phyloP scores from a whole-genome alignment of 2,797 vertebrate genomes.

The Ptychobarbus kaznakovi region DNA sequence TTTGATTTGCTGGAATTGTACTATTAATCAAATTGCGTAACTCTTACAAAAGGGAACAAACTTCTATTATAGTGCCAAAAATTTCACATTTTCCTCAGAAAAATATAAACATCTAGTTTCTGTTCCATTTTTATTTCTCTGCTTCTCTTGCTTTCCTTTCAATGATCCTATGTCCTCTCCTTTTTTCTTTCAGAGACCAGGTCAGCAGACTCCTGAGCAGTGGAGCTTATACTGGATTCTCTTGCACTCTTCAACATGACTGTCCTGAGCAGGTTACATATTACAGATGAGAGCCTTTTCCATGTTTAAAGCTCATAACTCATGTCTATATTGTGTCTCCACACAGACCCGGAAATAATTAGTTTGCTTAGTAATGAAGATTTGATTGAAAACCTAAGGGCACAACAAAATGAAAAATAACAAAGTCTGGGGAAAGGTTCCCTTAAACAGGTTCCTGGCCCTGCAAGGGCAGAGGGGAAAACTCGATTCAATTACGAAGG shows the following conservation, averaged over 20 bases:
- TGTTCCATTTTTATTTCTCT: neutral
- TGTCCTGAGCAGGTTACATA: slow-evolving; percentile 76
- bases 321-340: slow-evolving; percentile 83
- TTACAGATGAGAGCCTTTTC: slow-evolving; percentile 75
- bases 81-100: neutral
- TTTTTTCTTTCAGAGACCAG: neutral
- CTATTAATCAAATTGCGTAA: too few species aligned
- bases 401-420: slow-evolving; percentile 85
- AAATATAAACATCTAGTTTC: neutral
- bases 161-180: neutral
- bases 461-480: slow-evolving; percentile 51
- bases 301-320: slow-evolving; percentile 80
- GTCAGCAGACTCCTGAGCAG: slow-evolving; percentile 5
- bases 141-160: neutral
- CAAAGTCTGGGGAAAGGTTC: slow-evolving; percentile 72
- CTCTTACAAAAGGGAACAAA: neutral
- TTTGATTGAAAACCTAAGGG: slow-evolving; percentile 81
- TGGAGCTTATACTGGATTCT: slow-evolving; percentile 17
- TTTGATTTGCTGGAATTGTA: neutral
- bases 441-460: slow-evolving; percentile 76
- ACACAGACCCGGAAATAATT: slow-evolving; percentile 78
- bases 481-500: slow-evolving; percentile 70
- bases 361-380: slow-evolving; percentile 82
- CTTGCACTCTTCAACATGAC: slow-evolving; percentile 29
- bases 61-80: neutral